phyloP scores from a whole-genome alignment of 2,888 invertebrate species.

The Dicyrtomina minuta region DNA sequence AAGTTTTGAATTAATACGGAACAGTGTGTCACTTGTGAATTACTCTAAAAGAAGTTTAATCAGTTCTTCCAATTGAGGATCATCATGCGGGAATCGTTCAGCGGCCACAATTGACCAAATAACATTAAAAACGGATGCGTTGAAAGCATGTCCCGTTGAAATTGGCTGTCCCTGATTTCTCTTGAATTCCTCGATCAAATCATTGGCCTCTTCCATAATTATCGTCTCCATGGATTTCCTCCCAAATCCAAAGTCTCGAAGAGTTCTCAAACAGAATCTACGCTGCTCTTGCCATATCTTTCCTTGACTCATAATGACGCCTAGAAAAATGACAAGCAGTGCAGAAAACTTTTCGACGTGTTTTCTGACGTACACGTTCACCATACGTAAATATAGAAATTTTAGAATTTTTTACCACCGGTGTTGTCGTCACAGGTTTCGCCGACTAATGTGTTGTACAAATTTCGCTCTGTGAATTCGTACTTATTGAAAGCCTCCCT shows the following conservation, averaged over 20 bases:
- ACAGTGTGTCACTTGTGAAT: background rate
- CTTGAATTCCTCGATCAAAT: background rate
- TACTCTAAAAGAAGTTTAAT: background rate
- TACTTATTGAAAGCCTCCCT: too few relatives aligned
- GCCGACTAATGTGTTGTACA: too few relatives aligned
- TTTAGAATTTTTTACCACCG: too few relatives aligned
- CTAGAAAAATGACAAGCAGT: too few relatives aligned
- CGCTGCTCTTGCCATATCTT: too few relatives aligned
- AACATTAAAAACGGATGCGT: background rate
- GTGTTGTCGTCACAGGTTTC: too few relatives aligned
- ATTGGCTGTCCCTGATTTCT: background rate
- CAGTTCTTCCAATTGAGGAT: background rate
- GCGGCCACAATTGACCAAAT: constrained; percentile 8
- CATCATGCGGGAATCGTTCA: background rate
- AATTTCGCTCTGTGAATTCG: too few relatives aligned
- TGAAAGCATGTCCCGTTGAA: background rate
- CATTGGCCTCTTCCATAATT: background rate
- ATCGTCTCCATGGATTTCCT: background rate
- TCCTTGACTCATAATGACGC: too few relatives aligned
- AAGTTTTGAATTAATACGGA: background rate
- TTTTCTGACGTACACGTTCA: too few relatives aligned
- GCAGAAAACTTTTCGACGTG: too few relatives aligned
- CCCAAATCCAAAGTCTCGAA: background rate
- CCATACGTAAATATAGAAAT: too few relatives aligned
- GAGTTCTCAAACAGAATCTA: too few relatives aligned